Evolutionary conservation across 2,797 vertebrate genomes (phyloP).

Genomic region (Tadarida brasiliensis): DNA sequence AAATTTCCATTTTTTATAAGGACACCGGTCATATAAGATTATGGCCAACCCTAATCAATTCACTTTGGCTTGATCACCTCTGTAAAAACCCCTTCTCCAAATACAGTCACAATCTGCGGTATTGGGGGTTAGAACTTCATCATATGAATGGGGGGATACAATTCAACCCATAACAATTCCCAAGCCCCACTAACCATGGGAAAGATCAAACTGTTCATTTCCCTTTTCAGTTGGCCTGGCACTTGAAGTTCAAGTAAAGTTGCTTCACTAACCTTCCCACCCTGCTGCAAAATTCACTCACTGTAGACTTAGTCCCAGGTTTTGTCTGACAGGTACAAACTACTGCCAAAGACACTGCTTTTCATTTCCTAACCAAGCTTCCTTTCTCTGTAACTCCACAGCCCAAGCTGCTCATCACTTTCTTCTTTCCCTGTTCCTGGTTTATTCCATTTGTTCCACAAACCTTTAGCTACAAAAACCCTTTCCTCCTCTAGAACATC

Average conservation of each 20-base stretch:
- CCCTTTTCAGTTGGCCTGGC: neutral
- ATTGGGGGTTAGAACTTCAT: neutral
- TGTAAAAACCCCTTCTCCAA: neutral
- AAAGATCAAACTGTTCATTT: neutral
- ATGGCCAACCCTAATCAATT: neutral
- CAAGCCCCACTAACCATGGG: neutral
- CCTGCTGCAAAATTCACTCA: neutral
- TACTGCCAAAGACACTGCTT: neutral
- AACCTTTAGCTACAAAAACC: neutral
- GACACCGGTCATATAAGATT: neutral
- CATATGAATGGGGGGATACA: neutral
- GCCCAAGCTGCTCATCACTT: too few species aligned
- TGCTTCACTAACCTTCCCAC: neutral
- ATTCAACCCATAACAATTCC: too few species aligned
- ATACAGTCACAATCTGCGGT: neutral
- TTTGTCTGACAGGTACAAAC: fast-evolving
- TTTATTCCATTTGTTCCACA: neutral
- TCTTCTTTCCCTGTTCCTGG: neutral
- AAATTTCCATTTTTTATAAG: neutral
- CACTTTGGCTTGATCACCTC: neutral
- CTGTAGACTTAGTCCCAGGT: neutral
- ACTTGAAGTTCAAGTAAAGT: neutral
- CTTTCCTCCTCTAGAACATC: neutral
- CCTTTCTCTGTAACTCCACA: neutral
- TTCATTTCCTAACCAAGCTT: neutral